Percentiles rank a stretch among this genome's conserved stretches.
These are phyloP conservation scores for Diachasmimorpha longicaudata DNA, from an alignment of 1,140 invertebrate genomes.

Conservation along the genomic window DNA sequence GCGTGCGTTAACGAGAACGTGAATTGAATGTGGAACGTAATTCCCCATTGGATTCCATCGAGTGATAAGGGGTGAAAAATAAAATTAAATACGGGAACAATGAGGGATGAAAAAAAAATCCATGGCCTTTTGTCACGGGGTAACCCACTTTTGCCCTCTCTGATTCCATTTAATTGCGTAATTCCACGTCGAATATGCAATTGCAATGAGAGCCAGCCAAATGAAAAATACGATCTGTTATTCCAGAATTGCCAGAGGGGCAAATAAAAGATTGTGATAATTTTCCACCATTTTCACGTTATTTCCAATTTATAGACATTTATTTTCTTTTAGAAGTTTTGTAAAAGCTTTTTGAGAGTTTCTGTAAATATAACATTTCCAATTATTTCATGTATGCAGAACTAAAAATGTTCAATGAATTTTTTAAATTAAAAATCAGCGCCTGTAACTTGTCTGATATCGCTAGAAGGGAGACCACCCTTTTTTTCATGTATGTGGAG, in stretches of 20 bases:
- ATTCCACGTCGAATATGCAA: not conserved
- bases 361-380: no score
- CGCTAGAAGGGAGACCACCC: no score
- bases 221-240: not conserved
- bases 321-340: no score
- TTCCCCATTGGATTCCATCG: not conserved
- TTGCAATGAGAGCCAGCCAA: not conserved
- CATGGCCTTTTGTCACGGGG: not conserved
- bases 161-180: not conserved
- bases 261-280: not conserved
- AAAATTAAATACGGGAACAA: no score
- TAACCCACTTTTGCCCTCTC: not conserved
- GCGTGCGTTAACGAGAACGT: not conserved
- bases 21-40: not conserved
- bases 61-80: no score
- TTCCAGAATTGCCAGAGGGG: not conserved
- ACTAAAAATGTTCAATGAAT: no score
- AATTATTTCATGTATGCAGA: no score
- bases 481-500: not conserved
- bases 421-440: no score
- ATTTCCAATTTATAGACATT: not conserved
- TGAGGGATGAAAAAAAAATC: no score
- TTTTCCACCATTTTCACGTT: not conserved
- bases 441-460: no score
- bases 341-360: no score